phyloP scores from a whole-genome alignment of 2,888 invertebrate species.

The Conomelus anceps region DNA sequence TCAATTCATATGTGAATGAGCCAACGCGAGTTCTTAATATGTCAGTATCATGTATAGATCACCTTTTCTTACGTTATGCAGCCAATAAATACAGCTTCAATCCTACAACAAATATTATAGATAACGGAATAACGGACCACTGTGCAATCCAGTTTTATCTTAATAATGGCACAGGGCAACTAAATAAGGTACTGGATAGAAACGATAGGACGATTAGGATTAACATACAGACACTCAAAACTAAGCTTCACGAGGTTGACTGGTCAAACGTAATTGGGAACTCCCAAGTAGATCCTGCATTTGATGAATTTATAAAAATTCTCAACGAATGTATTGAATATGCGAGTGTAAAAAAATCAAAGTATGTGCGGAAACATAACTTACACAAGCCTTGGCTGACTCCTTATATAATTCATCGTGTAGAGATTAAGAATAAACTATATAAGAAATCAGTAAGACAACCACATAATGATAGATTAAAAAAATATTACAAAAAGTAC shows the following conservation, averaged over 20 bases:
- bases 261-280: neutral
- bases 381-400: neutral
- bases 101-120: neutral
- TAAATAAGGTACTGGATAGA: neutral
- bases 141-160: neutral
- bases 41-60: neutral
- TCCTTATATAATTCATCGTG: neutral
- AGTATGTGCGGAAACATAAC: neutral
- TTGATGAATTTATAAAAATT: neutral
- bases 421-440: neutral
- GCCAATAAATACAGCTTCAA: neutral
- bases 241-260: neutral
- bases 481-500: neutral
- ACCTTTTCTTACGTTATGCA: neutral
- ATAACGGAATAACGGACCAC: neutral
- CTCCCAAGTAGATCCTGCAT: neutral
- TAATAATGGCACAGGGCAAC: neutral
- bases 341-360: neutral
- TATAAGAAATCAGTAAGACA: neutral
- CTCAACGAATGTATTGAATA: neutral
- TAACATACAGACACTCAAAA: neutral
- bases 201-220: neutral
- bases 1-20: neutral
- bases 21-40: neutral
- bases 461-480: neutral